phyloP scores from a whole-genome alignment of 2,113 vertebrate species.

The Macrotus californicus region DNA sequence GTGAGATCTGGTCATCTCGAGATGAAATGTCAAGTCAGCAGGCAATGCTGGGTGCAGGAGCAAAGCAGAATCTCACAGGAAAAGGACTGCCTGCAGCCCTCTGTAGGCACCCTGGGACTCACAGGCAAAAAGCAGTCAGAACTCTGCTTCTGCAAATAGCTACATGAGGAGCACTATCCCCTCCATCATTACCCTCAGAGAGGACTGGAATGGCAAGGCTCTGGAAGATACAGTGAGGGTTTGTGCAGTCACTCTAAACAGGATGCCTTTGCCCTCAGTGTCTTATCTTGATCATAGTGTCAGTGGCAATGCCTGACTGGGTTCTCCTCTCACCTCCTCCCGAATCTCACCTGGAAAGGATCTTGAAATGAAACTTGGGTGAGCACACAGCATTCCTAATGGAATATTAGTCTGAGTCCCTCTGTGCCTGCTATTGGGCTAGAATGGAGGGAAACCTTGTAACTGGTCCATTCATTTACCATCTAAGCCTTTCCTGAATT shows the following conservation, averaged over 20 bases:
- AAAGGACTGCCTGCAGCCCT: not conserved
- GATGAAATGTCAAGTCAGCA: conserved; percentile 52
- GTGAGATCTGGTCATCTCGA: not conserved
- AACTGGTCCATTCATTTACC: not conserved
- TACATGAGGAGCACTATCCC: not conserved
- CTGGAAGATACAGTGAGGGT: not conserved
- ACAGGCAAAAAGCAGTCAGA: not conserved
- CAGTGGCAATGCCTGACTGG: not conserved
- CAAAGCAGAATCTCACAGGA: not conserved
- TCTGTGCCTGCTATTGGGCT: not conserved
- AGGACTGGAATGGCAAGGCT: not conserved
- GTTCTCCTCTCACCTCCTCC: not conserved
- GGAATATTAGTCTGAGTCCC: not conserved
- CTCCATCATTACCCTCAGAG: not conserved
- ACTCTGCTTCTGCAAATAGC: not conserved
- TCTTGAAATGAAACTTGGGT: not conserved
- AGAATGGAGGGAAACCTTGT: not conserved
- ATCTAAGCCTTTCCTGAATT: not conserved
- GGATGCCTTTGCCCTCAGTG: not conserved
- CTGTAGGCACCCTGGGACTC: not conserved
- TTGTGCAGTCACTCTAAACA: not conserved
- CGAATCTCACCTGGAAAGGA: not conserved
- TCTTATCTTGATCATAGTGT: not conserved
- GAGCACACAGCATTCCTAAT: not conserved
- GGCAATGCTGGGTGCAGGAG: not conserved